Base-by-base conservation (phyloP, 1,140 invertebrate species). In the Brachystomella parvula region DNA sequence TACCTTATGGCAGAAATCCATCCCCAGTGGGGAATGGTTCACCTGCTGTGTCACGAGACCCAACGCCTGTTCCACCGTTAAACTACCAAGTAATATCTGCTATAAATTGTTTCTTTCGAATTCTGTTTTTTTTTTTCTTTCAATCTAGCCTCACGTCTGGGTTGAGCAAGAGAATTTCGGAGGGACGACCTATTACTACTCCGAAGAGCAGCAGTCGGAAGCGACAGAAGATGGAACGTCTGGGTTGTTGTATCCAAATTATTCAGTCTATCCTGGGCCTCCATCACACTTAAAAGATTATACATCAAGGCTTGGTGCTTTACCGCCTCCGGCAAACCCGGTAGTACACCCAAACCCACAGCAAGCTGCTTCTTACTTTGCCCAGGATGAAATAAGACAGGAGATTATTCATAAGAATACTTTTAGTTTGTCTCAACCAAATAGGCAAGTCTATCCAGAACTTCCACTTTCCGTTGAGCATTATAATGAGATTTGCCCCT, bases 121-220 rank as follows among this genome's bases (percentile, higher is more conserved):
- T 39, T 19, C 19, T 47, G 31, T 3, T 31, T 47, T 56, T 19
- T 47, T 47, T 28, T n/a, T 32, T 70, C 24, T 33, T 35, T 58
- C 33, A 58, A 31, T 49, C 32, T 56, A 56, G 63, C 30, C 60
- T 21, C 63, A 47, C 30, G 33, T 19, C 15, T 61, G 44, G 31
- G 78, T 33, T 78, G 78, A 79, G 76, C 74, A 94, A 84, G 91
- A 94, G 78, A 93, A 92, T 82, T 90, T 94, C 67, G 90, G 90
- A 56, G 93, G 93, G 26, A 95, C 93, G 24, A 95, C 92, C 3
- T 96, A 96, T 78, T 96, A 94, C 79, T 96, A 93, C 74, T 77
- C 83, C 39, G 77, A 82, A 47, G 80, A 82, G 64, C 63, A 71
- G 63, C 75, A 66, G 70, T 76, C 69, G 59, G 63, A 72, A 35